Conservation (phyloP, 2,888 invertebrate species). For the Hydroisotoma schaefferi region DNA sequence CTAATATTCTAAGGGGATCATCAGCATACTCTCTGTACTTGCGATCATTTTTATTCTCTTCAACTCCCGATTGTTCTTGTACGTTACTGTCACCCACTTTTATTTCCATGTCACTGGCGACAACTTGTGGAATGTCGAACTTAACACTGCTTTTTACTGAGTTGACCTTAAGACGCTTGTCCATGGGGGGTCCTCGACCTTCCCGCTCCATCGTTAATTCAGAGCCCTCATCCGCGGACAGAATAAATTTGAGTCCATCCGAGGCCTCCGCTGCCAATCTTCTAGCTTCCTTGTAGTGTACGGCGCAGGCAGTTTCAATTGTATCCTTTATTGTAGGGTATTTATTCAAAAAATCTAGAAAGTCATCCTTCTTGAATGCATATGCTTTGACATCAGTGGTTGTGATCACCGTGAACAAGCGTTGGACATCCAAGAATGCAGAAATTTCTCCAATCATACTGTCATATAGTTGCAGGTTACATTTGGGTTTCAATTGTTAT, state of each 20-base stretch:
- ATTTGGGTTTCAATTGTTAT: too few species aligned
- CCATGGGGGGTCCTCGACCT: neutral
- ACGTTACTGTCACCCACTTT: neutral
- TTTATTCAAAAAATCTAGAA: slow-evolving; percentile 32
- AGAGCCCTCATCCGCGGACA: neutral
- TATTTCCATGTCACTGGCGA: neutral
- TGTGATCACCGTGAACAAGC: slow-evolving; percentile 34
- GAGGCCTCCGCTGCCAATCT: neutral
- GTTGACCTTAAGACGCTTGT: too few species aligned
- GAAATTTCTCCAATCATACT: slow-evolving; percentile 46
- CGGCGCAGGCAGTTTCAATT: slow-evolving; percentile 29
- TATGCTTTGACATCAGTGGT: slow-evolving; percentile 38
- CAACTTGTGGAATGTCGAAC: neutral
- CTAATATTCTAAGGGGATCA: slow-evolving; percentile 7
- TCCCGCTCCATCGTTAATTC: too few species aligned
- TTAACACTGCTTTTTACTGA: neutral
- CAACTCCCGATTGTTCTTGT: neutral
- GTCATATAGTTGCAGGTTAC: too few species aligned
- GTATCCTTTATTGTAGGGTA: slow-evolving; percentile 34
- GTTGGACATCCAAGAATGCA: slow-evolving; percentile 37
- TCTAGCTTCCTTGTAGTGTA: slow-evolving; percentile 34
- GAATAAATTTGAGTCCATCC: neutral
- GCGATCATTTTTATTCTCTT: neutral
- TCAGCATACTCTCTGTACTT: slow-evolving; percentile 1
- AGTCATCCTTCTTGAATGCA: slow-evolving; percentile 31